phyloP scores from a whole-genome alignment of 2,113 vertebrate genomes.

The Amblyornis subalaris region DNA sequence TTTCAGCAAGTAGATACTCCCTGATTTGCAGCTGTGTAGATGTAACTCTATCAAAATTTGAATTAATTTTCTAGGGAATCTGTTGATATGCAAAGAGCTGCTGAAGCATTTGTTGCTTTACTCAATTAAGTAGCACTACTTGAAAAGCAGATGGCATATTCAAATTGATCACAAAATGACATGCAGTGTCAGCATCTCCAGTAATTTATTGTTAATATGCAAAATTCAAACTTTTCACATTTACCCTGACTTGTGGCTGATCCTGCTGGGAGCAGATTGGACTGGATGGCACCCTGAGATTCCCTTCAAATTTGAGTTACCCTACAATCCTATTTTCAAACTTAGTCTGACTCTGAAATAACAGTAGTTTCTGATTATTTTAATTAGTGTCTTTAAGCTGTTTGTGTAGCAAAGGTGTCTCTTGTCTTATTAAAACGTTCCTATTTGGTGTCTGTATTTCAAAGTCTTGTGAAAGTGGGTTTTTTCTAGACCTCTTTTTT shows the following conservation, averaged over 20 bases:
- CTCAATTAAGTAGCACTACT: conserved; percentile 7
- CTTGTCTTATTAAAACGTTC: background rate
- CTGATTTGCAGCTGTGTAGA: conserved; percentile 33
- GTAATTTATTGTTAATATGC: background rate
- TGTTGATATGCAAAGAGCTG: conserved; percentile 38
- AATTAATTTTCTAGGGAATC: conserved; percentile 2
- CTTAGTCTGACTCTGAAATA: background rate
- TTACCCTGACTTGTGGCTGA: background rate
- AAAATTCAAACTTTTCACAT: background rate
- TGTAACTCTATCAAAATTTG: background rate
- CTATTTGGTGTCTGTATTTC: background rate
- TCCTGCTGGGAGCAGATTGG: background rate
- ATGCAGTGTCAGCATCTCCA: background rate
- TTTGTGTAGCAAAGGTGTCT: background rate
- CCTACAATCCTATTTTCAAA: background rate
- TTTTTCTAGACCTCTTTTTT: background rate
- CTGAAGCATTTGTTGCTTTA: conserved; percentile 9
- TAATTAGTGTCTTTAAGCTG: background rate
- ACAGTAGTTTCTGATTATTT: background rate
- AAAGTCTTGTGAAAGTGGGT: background rate
- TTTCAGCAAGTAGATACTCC: background rate
- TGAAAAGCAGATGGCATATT: conserved; percentile 23
- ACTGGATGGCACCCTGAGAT: background rate
- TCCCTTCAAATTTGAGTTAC: background rate
- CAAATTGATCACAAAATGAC: background rate